phyloP scores from a whole-genome alignment of 2,113 vertebrate genomes.

The Platanista minor region DNA sequence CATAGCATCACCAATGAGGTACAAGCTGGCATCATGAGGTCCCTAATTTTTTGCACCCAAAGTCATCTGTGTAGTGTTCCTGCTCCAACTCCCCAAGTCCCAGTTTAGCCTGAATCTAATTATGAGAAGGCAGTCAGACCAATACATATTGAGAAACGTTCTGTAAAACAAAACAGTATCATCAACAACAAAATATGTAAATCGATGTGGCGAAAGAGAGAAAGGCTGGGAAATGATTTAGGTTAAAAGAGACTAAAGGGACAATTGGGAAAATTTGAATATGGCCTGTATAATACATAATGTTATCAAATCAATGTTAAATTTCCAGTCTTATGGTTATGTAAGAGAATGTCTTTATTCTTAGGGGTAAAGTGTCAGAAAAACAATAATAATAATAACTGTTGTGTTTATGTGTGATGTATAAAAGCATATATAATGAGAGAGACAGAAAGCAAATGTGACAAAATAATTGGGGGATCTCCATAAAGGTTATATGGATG shows the following conservation, averaged over 20 bases:
- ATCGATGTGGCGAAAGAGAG: neutral
- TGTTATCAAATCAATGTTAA: neutral
- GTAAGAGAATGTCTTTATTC: neutral
- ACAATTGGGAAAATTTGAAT: neutral
- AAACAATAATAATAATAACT: neutral
- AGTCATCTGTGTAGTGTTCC: neutral
- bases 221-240: neutral
- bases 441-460: neutral
- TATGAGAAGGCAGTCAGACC: neutral
- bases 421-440: neutral
- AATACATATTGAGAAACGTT: constrained; percentile 27
- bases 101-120: neutral
- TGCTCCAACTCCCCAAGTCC: neutral
- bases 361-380: neutral
- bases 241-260: neutral
- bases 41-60: neutral
- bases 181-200: neutral
- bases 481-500: neutral
- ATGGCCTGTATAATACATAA: neutral
- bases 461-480: neutral
- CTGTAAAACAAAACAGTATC: neutral
- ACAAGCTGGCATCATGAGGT: neutral
- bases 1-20: neutral
- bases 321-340: neutral
- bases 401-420: neutral